Conservation (phyloP, 2,797 vertebrate species). For the Macrochelys suwanniensis region DNA sequence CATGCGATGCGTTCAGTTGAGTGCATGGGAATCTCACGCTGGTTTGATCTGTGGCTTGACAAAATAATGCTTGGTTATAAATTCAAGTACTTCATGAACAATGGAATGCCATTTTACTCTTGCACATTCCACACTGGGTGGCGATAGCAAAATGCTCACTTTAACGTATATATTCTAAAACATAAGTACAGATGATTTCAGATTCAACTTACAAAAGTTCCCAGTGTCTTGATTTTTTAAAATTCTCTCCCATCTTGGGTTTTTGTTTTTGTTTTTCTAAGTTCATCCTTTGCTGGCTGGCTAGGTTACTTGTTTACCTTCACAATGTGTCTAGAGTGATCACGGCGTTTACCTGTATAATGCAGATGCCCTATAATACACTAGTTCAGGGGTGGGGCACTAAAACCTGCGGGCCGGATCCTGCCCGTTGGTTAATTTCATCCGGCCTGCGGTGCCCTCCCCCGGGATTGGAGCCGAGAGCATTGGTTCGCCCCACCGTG, state of each 20-base stretch:
- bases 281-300: background rate
- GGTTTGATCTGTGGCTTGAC: background rate
- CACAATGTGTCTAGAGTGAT: background rate
- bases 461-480: too few relatives aligned
- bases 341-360: background rate
- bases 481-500: too few relatives aligned
- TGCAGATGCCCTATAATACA: fast-evolving
- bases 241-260: background rate
- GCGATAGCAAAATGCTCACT: constrained; percentile 4
- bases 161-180: background rate
- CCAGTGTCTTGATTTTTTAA: background rate
- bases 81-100: constrained; percentile 39
- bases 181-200: background rate
- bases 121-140: background rate
- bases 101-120: constrained; percentile 16
- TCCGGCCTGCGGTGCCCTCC: too few relatives aligned
- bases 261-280: background rate
- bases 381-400: background rate
- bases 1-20: constrained; percentile 19
- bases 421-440: too few relatives aligned
- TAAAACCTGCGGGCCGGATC: too few relatives aligned
- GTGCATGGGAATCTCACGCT: background rate
- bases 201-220: background rate
- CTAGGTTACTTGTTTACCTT: background rate
- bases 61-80: constrained; percentile 53